phyloP scores from a whole-genome alignment of 2,113 vertebrate species.

The Brachirus orientalis region DNA sequence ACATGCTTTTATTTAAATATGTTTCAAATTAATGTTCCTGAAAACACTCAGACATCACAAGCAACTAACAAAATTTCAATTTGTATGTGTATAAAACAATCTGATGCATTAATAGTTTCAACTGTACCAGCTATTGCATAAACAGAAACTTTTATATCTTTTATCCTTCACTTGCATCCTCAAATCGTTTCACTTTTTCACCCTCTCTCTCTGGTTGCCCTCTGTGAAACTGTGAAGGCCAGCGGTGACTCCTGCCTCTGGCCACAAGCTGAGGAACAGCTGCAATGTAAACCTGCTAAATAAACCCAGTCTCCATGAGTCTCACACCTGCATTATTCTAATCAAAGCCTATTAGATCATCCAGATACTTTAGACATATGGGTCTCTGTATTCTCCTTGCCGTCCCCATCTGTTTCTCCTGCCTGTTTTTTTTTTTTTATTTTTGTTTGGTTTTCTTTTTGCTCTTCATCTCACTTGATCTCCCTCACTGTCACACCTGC shows the following conservation, averaged over 20 bases:
- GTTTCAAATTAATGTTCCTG: too few relatives aligned
- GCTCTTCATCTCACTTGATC: constrained; percentile 49
- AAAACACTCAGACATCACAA: too few relatives aligned
- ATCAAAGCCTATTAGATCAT: constrained; percentile 83
- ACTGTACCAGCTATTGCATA: not conserved
- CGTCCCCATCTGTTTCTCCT: constrained; percentile 80
- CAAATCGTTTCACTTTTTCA: not conserved
- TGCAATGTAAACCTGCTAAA: constrained; percentile 79
- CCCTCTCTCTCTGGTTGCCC: constrained; percentile 35
- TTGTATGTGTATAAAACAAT: not conserved
- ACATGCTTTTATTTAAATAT: too few relatives aligned
- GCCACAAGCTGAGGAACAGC: constrained; percentile 74
- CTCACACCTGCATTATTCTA: constrained; percentile 81
- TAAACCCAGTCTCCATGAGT: constrained; percentile 75
- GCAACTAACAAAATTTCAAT: too few relatives aligned
- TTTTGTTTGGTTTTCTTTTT: constrained; percentile 30
- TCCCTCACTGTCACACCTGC: constrained; percentile 58
- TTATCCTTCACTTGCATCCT: not conserved
- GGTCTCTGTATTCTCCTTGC: constrained; percentile 72
- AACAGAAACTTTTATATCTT: not conserved
- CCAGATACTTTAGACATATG: constrained; percentile 83
- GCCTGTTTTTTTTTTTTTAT: constrained; percentile 17
- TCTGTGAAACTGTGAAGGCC: constrained; percentile 68
- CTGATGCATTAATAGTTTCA: not conserved
- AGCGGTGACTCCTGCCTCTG: constrained; percentile 42